These are phyloP conservation scores for Hirtodrosophila duncani DNA, from an alignment of 2,888 invertebrate species.

Conservation along the genomic window DNA sequence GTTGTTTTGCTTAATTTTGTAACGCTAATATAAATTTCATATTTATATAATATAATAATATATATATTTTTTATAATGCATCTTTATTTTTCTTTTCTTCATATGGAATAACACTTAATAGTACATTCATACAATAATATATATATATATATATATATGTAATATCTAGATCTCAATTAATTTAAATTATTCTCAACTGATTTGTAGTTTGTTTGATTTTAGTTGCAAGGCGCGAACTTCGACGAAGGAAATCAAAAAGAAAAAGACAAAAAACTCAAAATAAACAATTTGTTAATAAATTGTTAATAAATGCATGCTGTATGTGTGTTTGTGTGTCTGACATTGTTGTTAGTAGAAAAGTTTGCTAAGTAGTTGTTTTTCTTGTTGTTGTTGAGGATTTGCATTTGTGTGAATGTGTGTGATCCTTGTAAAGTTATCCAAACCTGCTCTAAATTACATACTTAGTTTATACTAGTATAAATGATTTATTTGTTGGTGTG, in stretches of 20 bases:
- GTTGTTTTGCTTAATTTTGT: constrained; percentile 48
- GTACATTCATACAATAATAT: constrained; percentile 71
- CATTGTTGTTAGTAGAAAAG: constrained; percentile 47
- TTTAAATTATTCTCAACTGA: constrained; percentile 20
- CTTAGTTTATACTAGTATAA: constrained; percentile 52
- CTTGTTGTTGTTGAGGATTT: constrained; percentile 26
- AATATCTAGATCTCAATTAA: too few relatives aligned
- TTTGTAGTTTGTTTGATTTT: constrained; percentile 44
- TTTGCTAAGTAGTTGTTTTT: constrained; percentile 43
- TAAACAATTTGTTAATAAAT: constrained; percentile 14
- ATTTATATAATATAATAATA: constrained; percentile 25
- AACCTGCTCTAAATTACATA: not conserved
- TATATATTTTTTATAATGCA: constrained; percentile 67
- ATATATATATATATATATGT: too few relatives aligned
- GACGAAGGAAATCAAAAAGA: constrained; percentile 9
- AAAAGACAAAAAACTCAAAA: constrained; percentile 2
- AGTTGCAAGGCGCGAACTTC: constrained; percentile 13
- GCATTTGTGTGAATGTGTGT: constrained; percentile 23
- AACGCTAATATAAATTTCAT: constrained; percentile 56
- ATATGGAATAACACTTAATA: constrained; percentile 77
- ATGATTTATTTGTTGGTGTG: constrained; percentile 45
- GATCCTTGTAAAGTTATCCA: constrained; percentile 19
- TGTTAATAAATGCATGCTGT: constrained; percentile 33
- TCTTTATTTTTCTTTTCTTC: constrained; percentile 65
- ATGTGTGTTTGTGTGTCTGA: too few relatives aligned